Conservation (phyloP, 1,140 invertebrate genomes). For the Cotesia chilonis region DNA sequence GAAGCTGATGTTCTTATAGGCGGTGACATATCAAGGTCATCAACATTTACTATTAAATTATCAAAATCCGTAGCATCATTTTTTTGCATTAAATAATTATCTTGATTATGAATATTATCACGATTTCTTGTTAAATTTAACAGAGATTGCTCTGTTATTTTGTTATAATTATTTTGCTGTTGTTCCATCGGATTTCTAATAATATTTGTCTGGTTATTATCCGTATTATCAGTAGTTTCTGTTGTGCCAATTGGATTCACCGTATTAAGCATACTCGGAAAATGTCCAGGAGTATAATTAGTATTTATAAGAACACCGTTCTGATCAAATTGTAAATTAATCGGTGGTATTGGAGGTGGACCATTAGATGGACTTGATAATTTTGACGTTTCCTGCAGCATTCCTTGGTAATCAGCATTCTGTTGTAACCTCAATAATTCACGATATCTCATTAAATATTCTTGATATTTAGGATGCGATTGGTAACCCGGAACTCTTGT, state of each 20-base stretch:
- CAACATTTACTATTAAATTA: conserved; percentile 32
- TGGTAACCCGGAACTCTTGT: conserved; percentile 57
- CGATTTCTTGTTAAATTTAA: conserved; percentile 28
- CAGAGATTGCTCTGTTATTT: conserved; percentile 41
- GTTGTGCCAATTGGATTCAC: conserved; percentile 29
- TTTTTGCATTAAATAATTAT: conserved; percentile 31
- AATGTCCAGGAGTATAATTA: conserved; percentile 48
- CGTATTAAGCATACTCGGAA: conserved; percentile 39
- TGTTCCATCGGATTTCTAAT: conserved; percentile 11
- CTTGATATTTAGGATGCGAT: conserved; percentile 61
- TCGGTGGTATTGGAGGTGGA: conserved; percentile 49
- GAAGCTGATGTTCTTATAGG: conserved; percentile 24
- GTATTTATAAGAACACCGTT: conserved; percentile 62
- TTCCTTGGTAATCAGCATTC: conserved; percentile 54
- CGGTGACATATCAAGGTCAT: conserved; percentile 10
- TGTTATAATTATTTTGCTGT: conserved; percentile 33
- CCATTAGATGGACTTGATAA: conserved; percentile 36
- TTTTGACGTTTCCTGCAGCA: conserved; percentile 50
- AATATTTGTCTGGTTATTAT: background rate
- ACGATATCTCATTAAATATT: conserved; percentile 55
- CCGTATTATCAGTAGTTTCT: conserved; percentile 35
- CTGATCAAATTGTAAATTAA: conserved; percentile 63
- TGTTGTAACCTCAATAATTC: conserved; percentile 58
- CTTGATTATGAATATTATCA: conserved; percentile 5
- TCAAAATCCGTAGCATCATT: conserved; percentile 21